Evolutionary conservation across 2,888 invertebrate genomes (phyloP).

Genomic region (Mellilla xanthometata): DNA sequence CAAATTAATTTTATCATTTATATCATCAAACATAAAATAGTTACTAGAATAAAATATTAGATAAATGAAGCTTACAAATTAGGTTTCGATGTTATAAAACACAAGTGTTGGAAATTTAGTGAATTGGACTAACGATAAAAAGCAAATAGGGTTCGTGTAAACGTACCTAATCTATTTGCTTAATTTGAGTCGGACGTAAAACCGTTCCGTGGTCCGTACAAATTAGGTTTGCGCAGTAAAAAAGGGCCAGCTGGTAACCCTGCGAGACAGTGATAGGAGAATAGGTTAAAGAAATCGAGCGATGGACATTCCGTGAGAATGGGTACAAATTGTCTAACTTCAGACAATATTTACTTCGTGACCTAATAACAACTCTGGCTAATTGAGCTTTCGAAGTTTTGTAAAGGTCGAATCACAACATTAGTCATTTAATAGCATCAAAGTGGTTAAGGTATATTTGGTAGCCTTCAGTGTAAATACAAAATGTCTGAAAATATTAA

Average conservation of each 20-base stretch:
- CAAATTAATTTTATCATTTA: too few relatives aligned
- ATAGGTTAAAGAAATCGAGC: conserved; percentile 30
- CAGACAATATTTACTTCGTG: neutral
- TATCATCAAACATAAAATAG: too few relatives aligned
- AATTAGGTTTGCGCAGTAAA: neutral
- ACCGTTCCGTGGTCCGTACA: neutral
- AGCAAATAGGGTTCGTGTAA: too few relatives aligned
- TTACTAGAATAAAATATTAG: too few relatives aligned
- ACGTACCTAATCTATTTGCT: neutral
- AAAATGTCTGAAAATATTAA: too few relatives aligned
- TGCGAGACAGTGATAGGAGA: conserved; percentile 39
- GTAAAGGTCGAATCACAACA: conserved; percentile 3
- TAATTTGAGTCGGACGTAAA: neutral
- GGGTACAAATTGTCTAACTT: conserved; percentile 38
- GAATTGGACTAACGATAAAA: too few relatives aligned
- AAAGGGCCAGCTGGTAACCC: conserved; percentile 9
- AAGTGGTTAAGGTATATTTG: too few relatives aligned
- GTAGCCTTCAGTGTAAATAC: too few relatives aligned
- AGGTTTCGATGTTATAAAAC: neutral
- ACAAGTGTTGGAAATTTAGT: too few relatives aligned
- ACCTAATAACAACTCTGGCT: conserved; percentile 4
- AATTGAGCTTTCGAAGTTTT: conserved; percentile 2
- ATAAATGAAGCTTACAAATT: neutral
- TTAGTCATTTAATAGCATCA: neutral
- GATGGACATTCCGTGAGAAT: conserved; percentile 44